These are phyloP conservation scores for Gopherus evgoodei DNA, from an alignment of 2,113 vertebrate species.

Conservation along the genomic window DNA sequence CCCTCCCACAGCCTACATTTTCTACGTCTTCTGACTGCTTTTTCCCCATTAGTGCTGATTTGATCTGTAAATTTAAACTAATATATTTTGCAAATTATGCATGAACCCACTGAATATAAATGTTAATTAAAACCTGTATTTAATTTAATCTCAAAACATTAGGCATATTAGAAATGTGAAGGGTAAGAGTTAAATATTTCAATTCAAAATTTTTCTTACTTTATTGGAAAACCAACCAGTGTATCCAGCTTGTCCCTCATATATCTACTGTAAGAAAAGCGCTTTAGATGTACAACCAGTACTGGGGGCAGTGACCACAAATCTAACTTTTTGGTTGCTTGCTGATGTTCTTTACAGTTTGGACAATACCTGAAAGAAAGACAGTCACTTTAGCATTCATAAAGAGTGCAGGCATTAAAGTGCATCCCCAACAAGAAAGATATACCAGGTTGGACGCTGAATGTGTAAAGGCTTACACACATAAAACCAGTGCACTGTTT, in stretches of 20 bases:
- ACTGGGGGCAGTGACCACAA: slow-evolving; percentile 97
- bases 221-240: slow-evolving; percentile 94
- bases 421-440: background rate
- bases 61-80: background rate
- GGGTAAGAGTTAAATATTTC: background rate
- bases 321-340: slow-evolving; percentile 98
- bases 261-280: slow-evolving; percentile 99
- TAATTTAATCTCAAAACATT: background rate
- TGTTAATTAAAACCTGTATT: background rate
- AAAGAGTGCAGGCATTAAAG: rapidly evolving
- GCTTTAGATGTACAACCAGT: slow-evolving; percentile 96
- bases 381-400: background rate
- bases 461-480: background rate
- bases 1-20: background rate
- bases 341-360: slow-evolving; percentile 98
- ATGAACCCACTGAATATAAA: background rate
- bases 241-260: slow-evolving; percentile 99
- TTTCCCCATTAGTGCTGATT: background rate
- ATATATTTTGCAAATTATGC: background rate
- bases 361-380: slow-evolving; percentile 93
- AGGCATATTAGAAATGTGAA: background rate
- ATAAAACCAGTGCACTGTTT: background rate
- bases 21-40: background rate
- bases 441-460: background rate
- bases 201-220: slow-evolving; percentile 73